A percentile compares a stretch with the other conserved stretches of the same genome.
These are phyloP conservation scores for Nyctibius bracteatus DNA, from an alignment of 2,113 vertebrate genomes.

Conservation along the genomic window DNA sequence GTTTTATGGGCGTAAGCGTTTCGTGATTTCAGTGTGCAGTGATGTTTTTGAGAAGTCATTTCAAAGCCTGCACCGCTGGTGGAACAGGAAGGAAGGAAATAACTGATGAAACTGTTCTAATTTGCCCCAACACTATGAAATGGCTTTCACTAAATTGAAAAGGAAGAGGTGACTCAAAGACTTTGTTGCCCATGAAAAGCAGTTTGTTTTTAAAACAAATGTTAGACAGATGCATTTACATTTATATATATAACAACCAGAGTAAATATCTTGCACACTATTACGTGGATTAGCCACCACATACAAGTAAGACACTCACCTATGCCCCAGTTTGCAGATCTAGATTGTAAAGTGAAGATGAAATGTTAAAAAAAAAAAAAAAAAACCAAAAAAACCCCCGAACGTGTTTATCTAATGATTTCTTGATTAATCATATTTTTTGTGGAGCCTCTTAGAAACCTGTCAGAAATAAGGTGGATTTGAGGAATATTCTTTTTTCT, in stretches of 20 bases:
- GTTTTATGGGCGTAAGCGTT: not conserved
- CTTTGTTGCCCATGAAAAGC: not conserved
- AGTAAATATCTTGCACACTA: not conserved
- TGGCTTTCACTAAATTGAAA: not conserved
- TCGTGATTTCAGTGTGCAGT: rapidly evolving
- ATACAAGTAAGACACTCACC: not conserved
- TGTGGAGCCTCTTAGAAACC: not conserved
- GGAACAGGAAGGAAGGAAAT: conserved; percentile 37
- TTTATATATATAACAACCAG: not conserved
- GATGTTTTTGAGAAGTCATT: not conserved
- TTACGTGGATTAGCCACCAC: not conserved
- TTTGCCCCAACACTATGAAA: not conserved
- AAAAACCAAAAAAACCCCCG: no score
- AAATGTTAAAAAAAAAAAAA: not conserved
- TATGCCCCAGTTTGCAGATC: not conserved
- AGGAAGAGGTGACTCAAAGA: not conserved
- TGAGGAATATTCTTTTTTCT: not conserved
- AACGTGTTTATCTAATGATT: not conserved
- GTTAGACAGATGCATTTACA: not conserved
- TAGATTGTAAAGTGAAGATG: not conserved
- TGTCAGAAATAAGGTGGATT: not conserved
- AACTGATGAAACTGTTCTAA: not conserved
- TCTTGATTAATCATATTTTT: not conserved
- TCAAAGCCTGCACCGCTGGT: not conserved
- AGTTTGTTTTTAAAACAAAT: not conserved